Conservation (phyloP, 2,888 invertebrate genomes). For the Fragum sueziense region DNA sequence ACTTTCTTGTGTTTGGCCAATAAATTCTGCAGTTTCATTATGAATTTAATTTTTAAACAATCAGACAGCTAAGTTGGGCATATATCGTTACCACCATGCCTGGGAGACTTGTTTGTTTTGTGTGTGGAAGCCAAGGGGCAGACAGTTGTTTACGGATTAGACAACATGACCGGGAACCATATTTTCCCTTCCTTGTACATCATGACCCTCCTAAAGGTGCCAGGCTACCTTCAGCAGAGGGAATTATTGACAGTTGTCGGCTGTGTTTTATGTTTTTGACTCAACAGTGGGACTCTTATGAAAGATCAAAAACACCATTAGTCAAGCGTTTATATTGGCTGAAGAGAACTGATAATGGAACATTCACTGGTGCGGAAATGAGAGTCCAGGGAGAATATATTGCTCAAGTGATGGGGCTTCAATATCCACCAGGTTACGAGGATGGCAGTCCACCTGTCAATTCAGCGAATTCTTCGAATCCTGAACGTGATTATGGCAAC, state of each 20-base stretch:
- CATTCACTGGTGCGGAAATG: slow-evolving; percentile 88
- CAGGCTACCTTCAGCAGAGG: slow-evolving; percentile 80
- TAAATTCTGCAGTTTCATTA: not conserved
- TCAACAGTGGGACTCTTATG: slow-evolving; percentile 96
- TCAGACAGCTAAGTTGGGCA: too few species aligned
- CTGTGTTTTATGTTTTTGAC: slow-evolving; percentile 93
- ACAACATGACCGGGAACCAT: slow-evolving; percentile 84
- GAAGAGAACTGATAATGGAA: slow-evolving; percentile 94
- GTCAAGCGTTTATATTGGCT: slow-evolving; percentile 95
- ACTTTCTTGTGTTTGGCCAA: too few species aligned
- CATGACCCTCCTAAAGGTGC: slow-evolving; percentile 93
- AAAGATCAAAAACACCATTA: slow-evolving; percentile 92
- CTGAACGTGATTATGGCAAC: slow-evolving; percentile 41
- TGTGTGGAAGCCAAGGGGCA: slow-evolving; percentile 80
- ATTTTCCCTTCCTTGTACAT: slow-evolving; percentile 95
- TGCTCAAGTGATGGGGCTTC: slow-evolving; percentile 88
- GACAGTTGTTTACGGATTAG: slow-evolving; percentile 68
- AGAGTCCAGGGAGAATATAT: slow-evolving; percentile 95
- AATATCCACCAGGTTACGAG: slow-evolving; percentile 72
- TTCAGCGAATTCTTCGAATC: slow-evolving; percentile 9
- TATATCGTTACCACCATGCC: slow-evolving; percentile 64
- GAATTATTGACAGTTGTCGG: slow-evolving; percentile 89
- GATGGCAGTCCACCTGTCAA: slow-evolving; percentile 56
- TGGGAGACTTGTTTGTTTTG: slow-evolving; percentile 78
- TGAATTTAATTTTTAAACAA: not conserved